These are phyloP conservation scores for Cotesia typhae DNA, from an alignment of 1,140 invertebrate genomes.

Conservation along the genomic window DNA sequence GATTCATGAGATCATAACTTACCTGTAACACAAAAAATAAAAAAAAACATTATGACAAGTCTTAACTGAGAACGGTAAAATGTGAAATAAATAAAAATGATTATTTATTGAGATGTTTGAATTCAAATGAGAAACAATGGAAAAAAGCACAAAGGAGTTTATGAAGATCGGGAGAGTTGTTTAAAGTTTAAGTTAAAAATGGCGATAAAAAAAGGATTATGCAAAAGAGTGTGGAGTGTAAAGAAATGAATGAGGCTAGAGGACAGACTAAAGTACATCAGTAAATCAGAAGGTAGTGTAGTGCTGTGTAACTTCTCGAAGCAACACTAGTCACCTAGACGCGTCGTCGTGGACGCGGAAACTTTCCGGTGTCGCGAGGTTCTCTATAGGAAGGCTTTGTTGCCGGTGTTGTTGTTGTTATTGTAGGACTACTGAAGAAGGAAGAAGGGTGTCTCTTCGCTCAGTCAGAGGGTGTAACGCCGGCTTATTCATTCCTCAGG, in stretches of 20 bases:
- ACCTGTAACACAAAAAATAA: conserved; percentile 39
- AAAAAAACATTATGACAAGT: conserved; percentile 17
- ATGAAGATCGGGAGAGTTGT: not conserved
- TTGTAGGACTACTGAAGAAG: conserved; percentile 9
- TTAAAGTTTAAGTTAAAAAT: not conserved
- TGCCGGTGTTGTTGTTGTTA: conserved; percentile 23
- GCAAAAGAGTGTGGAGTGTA: conserved; percentile 1
- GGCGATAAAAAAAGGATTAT: not conserved
- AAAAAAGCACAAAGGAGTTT: not conserved
- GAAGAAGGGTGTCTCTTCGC: conserved; percentile 55
- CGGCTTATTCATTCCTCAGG: conserved; percentile 60
- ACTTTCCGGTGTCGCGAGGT: conserved; percentile 53
- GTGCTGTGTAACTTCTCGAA: not conserved
- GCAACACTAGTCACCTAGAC: conserved; percentile 32
- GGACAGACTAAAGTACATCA: not conserved
- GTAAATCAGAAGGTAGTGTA: conserved; percentile 21
- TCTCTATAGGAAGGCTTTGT: conserved; percentile 28
- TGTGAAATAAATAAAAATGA: conserved; percentile 21
- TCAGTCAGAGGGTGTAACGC: conserved; percentile 57
- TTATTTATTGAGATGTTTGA: not conserved
- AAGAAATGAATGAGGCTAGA: no score
- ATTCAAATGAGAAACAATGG: not conserved
- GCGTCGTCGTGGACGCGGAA: conserved; percentile 46
- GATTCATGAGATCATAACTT: conserved; percentile 29
- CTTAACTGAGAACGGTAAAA: conserved; percentile 36